Percentiles rank a stretch among this genome's conserved stretches.
Conservation (phyloP, 1,140 invertebrate species). For the Leptopilina boulardi region DNA sequence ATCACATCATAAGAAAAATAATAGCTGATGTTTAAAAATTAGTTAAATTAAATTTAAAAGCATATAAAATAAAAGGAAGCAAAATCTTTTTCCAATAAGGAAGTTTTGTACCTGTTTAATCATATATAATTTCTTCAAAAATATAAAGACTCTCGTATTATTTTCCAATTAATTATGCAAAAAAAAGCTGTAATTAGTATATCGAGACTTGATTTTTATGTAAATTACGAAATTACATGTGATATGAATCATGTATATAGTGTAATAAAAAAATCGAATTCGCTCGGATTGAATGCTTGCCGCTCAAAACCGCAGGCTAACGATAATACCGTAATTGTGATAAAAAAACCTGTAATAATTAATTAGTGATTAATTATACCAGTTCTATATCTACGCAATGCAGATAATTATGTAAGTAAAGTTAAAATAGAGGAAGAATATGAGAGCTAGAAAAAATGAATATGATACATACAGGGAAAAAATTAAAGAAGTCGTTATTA, state of each 20-base stretch:
- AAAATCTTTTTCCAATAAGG: no score
- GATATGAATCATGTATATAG: constrained; percentile 26
- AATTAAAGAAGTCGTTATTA: constrained; percentile 49
- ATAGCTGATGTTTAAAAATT: no score
- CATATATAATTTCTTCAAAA: neutral
- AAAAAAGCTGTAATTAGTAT: neutral
- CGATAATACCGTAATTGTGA: constrained; percentile 26
- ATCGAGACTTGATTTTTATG: neutral
- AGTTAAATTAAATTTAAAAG: no score
- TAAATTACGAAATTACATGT: constrained; percentile 19
- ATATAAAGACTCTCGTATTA: neutral
- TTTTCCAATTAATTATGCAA: neutral
- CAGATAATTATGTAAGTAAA: neutral
- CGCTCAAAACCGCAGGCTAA: constrained; percentile 19
- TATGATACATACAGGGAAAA: constrained; percentile 48
- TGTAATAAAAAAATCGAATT: constrained; percentile 23
- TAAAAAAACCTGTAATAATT: constrained; percentile 13
- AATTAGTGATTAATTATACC: constrained; percentile 4
- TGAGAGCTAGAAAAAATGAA: neutral
- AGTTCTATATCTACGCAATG: constrained; percentile 5
- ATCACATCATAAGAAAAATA: no score
- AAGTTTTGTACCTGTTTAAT: neutral
- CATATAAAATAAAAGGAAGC: no score
- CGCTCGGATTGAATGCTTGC: constrained; percentile 30
- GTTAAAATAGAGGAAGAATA: neutral